Conservation (phyloP, 1,140 invertebrate species). For the Drosophila parvula region DNA sequence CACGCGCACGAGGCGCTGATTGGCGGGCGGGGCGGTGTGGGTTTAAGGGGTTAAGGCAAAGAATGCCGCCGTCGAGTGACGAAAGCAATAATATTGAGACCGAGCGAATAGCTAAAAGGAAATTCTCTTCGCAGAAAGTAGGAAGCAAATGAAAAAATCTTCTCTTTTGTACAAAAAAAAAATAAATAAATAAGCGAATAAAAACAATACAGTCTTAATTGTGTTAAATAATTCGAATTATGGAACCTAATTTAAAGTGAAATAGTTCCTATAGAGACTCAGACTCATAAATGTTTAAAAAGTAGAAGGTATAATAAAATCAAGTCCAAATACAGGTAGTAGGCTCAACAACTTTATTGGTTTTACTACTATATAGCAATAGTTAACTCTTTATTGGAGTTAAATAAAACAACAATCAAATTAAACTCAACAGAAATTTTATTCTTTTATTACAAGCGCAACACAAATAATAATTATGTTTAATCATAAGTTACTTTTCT, state of each 20-base stretch:
- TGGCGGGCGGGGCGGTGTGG: conserved; percentile 2
- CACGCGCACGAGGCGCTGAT: conserved; percentile 65
- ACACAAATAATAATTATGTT: not conserved
- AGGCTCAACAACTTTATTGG: not conserved
- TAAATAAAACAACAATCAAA: not conserved
- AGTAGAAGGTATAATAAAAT: not conserved
- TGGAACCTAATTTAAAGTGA: not conserved
- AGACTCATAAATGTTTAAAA: not conserved
- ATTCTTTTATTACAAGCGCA: not conserved
- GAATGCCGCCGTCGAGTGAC: conserved; percentile 41
- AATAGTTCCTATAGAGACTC: not conserved
- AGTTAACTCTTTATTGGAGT: not conserved
- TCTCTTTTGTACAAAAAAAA: not conserved
- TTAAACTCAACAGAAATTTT: not conserved
- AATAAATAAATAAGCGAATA: not conserved
- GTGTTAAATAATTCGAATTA: not conserved
- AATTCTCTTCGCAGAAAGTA: conserved; percentile 19
- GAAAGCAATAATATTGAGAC: conserved; percentile 21
- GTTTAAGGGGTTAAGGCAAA: conserved; percentile 49
- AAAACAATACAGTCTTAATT: conserved; percentile 2
- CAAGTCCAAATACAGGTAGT: not conserved
- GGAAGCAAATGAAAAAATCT: conserved; percentile 8
- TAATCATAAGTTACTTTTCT: not conserved
- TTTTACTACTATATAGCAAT: not conserved
- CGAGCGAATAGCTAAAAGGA: conserved; percentile 18